Conservation (phyloP, 2,113 vertebrate species). For the Odontophorus gujanensis region DNA sequence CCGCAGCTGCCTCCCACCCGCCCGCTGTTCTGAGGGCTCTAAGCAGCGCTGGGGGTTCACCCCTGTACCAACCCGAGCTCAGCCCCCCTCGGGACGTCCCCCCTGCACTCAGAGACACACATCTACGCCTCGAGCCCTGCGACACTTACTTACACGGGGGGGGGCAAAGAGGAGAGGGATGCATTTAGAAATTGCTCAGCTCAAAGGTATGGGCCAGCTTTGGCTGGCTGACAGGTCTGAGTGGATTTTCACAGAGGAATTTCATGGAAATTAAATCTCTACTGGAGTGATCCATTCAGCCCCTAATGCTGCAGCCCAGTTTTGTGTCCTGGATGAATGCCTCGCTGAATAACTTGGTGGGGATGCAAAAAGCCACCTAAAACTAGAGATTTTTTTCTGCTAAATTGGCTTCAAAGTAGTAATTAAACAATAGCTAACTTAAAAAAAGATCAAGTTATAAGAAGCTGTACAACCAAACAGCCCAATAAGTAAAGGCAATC, state of each 20-base stretch:
- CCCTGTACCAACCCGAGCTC: neutral
- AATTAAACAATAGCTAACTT: slow-evolving; percentile 63
- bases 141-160: neutral
- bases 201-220: slow-evolving; percentile 56
- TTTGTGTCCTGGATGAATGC: slow-evolving; percentile 67
- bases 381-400: slow-evolving; percentile 43
- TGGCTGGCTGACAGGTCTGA: slow-evolving; percentile 51
- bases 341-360: slow-evolving; percentile 65
- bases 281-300: slow-evolving; percentile 59
- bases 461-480: neutral
- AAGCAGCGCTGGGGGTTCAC: neutral
- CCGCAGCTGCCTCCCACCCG: neutral
- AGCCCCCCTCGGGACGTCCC: neutral
- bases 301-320: slow-evolving; percentile 56
- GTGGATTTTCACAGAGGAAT: slow-evolving; percentile 65
- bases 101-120: neutral
- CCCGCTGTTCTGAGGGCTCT: neutral
- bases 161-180: neutral
- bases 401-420: slow-evolving; percentile 70
- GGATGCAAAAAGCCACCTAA: slow-evolving; percentile 69
- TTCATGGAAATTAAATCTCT: slow-evolving; percentile 72
- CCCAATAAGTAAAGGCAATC: neutral
- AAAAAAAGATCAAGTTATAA: slow-evolving; percentile 3
- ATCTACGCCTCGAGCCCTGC: neutral
- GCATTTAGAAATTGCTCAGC: slow-evolving; percentile 13